phyloP scores from a whole-genome alignment of 2,797 vertebrate genomes.

The Aphelocoma californica region DNA sequence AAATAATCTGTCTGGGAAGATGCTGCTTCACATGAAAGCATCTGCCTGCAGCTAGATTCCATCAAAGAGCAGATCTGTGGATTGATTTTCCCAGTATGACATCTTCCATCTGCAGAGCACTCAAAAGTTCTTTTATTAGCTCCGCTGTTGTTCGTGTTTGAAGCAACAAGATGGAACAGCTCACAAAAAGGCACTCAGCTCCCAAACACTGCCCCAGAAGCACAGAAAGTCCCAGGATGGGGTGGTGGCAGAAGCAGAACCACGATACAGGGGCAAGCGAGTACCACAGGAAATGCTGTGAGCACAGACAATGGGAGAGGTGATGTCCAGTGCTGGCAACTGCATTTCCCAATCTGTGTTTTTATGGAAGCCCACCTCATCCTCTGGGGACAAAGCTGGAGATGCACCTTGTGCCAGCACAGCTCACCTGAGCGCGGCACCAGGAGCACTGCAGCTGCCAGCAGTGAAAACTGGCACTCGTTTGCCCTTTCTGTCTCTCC shows the following conservation, averaged over 20 bases:
- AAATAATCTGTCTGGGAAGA: constrained; percentile 53
- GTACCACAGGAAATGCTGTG: neutral
- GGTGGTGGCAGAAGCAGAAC: neutral
- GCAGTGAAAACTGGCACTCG: neutral
- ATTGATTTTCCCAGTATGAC: constrained; percentile 40
- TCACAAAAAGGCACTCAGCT: neutral
- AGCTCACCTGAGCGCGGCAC: neutral
- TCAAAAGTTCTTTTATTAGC: constrained; percentile 16
- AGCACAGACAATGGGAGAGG: accelerated
- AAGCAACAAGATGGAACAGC: neutral
- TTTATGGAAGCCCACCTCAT: neutral
- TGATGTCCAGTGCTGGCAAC: accelerated
- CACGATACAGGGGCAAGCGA: neutral
- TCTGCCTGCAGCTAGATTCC: constrained; percentile 47
- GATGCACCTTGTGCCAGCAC: neutral
- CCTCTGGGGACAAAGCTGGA: neutral
- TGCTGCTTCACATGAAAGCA: constrained; percentile 46
- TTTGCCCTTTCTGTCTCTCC: neutral
- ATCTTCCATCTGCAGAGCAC: constrained; percentile 24
- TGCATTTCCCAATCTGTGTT: neutral
- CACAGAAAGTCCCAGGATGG: neutral
- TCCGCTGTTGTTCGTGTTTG: neutral
- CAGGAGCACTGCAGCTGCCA: neutral
- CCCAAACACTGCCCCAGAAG: neutral
- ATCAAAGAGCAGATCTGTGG: constrained; percentile 56